Conservation (phyloP, 2,797 vertebrate species). For the Acipenser ruthenus region DNA sequence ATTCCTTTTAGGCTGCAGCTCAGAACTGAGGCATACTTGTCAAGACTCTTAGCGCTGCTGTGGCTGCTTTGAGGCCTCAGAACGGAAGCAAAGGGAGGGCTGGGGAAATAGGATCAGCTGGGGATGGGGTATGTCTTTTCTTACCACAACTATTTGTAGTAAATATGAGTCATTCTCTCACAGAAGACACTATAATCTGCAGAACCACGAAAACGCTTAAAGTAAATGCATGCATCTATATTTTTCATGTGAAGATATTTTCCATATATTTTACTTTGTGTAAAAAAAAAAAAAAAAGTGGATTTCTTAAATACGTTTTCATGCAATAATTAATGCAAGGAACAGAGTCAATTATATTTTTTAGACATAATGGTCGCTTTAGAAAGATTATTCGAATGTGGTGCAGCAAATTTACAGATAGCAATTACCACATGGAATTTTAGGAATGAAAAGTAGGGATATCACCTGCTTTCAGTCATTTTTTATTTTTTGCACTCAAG, state of each 20-base stretch:
- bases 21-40: constrained; percentile 27
- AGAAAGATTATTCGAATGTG: too few species aligned
- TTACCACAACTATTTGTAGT: constrained; percentile 47
- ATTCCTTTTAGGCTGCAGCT: constrained; percentile 24
- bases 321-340: too few species aligned
- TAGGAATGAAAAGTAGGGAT: too few species aligned
- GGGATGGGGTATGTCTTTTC: constrained; percentile 72
- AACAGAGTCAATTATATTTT: too few species aligned
- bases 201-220: constrained; percentile 32
- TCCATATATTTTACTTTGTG: too few species aligned
- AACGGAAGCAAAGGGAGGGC: constrained; percentile 38
- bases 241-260: not conserved
- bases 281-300: too few species aligned
- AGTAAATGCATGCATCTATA: constrained; percentile 7
- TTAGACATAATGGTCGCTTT: too few species aligned
- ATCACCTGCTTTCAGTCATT: too few species aligned
- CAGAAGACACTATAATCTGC: constrained; percentile 35
- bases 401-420: too few species aligned
- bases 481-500: too few species aligned
- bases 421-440: too few species aligned
- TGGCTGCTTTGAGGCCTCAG: constrained; percentile 24
- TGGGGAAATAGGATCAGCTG: constrained; percentile 79
- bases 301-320: too few species aligned
- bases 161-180: constrained; percentile 44
- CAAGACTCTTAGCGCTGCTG: constrained; percentile 20